A percentile compares a stretch with the other conserved stretches of the same genome.
Conservation (phyloP, 2,797 vertebrate genomes). For the Chaunax sp. region DNA sequence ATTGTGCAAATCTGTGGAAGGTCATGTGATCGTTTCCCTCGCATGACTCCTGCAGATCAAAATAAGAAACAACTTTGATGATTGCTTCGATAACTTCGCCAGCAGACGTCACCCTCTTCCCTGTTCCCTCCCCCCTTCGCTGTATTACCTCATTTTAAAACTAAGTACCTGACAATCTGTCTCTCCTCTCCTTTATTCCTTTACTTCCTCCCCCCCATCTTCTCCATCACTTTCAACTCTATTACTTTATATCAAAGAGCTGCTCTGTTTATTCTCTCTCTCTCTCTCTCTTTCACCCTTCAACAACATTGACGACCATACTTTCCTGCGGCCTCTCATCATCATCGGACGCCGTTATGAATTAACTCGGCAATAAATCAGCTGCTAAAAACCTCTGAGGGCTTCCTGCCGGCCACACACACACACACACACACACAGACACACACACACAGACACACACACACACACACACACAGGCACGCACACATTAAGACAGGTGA, state of each 20-base stretch:
- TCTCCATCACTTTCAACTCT: conserved; percentile 46
- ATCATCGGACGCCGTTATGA: conserved; percentile 83
- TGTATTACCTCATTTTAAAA: neutral
- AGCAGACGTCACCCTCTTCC: neutral
- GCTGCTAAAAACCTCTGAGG: conserved; percentile 74
- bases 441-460: conserved; percentile 64
- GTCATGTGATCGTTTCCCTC: too few species aligned
- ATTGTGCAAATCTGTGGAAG: too few species aligned
- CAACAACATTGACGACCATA: conserved; percentile 66
- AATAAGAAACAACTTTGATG: neutral
- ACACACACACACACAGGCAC: conserved; percentile 61
- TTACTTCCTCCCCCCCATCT: conserved; percentile 7
- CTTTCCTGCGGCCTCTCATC: conserved; percentile 77
- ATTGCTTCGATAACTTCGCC: neutral
- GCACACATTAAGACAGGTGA: conserved; percentile 68
- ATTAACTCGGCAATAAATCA: conserved; percentile 87
- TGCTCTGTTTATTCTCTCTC: conserved; percentile 45
- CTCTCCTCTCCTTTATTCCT: neutral
- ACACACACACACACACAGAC: conserved; percentile 65
- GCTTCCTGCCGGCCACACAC: conserved; percentile 74
- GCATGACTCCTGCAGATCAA: neutral
- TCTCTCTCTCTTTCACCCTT: conserved; percentile 51
- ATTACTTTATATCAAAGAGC: conserved; percentile 54
- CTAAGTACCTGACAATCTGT: neutral
- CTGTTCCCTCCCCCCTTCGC: neutral